Percentiles rank a stretch among this genome's conserved stretches.
phyloP scores from a whole-genome alignment of 2,888 invertebrate species.

The Xanthorhoe designata region DNA sequence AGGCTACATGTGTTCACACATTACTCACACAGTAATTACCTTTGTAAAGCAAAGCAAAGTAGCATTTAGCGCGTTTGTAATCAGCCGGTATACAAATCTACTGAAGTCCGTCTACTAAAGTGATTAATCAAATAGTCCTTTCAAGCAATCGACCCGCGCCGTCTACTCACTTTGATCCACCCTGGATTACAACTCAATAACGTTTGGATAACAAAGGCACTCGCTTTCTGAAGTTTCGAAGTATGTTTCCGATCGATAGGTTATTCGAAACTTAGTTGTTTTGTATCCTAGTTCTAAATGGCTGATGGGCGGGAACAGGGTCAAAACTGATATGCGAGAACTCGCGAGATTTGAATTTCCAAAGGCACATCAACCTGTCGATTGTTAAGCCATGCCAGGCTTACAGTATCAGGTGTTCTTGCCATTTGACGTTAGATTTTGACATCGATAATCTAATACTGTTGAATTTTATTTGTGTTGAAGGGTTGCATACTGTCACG shows the following conservation, averaged over 20 bases:
- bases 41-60: conserved; percentile 7
- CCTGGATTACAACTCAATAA: conserved; percentile 43
- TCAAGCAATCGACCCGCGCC: conserved; percentile 61
- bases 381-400: no score
- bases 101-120: conserved; percentile 35
- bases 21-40: conserved; percentile 3
- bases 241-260: conserved; percentile 25
- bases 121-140: conserved; percentile 68
- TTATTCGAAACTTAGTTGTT: conserved; percentile 16
- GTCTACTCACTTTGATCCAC: conserved; percentile 40
- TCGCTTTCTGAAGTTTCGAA: conserved; percentile 28
- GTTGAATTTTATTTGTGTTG: no score
- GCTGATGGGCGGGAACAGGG: neutral
- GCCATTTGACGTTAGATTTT: no score
- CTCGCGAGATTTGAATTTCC: neutral
- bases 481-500: no score
- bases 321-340: neutral
- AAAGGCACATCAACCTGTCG: neutral
- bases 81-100: conserved; percentile 18
- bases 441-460: no score
- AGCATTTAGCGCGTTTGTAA: conserved; percentile 14
- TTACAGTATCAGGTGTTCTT: no score
- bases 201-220: conserved; percentile 38
- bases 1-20: neutral
- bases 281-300: conserved; percentile 4